Percentiles rank a stretch among this genome's conserved stretches.
phyloP scores from a whole-genome alignment of 2,888 invertebrate species.

The Agriopis leucophaearia region DNA sequence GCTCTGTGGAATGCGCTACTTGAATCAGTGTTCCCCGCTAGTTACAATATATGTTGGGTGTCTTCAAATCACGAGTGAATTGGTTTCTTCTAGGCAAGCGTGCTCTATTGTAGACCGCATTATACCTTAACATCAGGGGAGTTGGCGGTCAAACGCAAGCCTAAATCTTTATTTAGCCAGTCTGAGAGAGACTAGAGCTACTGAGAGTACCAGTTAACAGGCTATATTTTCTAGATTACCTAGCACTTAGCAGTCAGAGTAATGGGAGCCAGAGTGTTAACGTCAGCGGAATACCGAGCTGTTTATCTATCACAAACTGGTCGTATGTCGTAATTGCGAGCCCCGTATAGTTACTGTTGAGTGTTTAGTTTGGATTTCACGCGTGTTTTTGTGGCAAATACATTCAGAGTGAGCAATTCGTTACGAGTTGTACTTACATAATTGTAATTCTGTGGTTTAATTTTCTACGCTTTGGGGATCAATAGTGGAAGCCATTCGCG shows the following conservation, averaged over 20 bases:
- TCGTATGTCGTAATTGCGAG: slow-evolving; percentile 26
- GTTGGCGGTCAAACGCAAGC: too few relatives aligned
- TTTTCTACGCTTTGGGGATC: background rate
- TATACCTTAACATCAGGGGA: too few relatives aligned
- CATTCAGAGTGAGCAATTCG: slow-evolving; percentile 19
- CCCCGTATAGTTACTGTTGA: slow-evolving; percentile 18
- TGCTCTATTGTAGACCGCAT: too few relatives aligned
- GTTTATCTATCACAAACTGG: slow-evolving; percentile 29
- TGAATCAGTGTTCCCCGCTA: too few relatives aligned
- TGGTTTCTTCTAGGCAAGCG: too few relatives aligned
- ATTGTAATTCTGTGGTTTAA: background rate
- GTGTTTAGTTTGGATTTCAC: slow-evolving; percentile 21
- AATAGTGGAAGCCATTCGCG: background rate
- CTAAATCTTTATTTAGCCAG: background rate
- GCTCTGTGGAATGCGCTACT: too few relatives aligned
- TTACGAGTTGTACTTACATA: background rate
- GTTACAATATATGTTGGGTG: too few relatives aligned
- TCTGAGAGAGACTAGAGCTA: background rate
- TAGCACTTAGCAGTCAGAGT: slow-evolving; percentile 16
- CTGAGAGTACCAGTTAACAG: background rate
- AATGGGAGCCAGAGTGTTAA: slow-evolving; percentile 27
- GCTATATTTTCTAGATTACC: slow-evolving; percentile 14
- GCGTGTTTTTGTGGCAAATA: slow-evolving; percentile 2
- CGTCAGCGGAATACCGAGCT: slow-evolving; percentile 22
- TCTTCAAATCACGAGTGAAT: too few relatives aligned